A percentile compares a stretch with the other conserved stretches of the same genome.
phyloP scores from a whole-genome alignment of 2,888 invertebrate species.

The Clanis bilineata region DNA sequence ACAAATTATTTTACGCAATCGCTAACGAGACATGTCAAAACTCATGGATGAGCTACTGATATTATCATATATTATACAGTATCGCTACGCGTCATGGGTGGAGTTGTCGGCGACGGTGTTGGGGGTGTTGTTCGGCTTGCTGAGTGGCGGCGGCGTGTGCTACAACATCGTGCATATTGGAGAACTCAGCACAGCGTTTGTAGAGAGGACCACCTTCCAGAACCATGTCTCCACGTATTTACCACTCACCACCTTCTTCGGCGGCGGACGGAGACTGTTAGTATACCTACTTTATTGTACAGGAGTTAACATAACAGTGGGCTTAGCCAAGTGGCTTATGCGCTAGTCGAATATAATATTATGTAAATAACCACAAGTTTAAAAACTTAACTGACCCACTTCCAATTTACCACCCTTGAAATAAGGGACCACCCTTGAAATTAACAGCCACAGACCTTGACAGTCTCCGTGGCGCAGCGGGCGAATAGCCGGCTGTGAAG shows the following conservation, averaged over 20 bases:
- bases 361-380: too few species aligned
- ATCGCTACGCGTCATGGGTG: constrained; percentile 57
- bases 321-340: too few species aligned
- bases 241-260: constrained; percentile 54
- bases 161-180: constrained; percentile 83
- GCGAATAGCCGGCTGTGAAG: too few species aligned
- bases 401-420: too few species aligned
- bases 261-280: constrained; percentile 64
- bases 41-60: too few species aligned
- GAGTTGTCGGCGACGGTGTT: constrained; percentile 52
- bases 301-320: not conserved
- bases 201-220: constrained; percentile 64
- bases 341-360: too few species aligned
- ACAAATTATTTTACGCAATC: too few species aligned
- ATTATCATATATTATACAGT: constrained; percentile 40
- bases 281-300: constrained; percentile 25
- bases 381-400: too few species aligned
- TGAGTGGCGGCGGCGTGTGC: constrained; percentile 71
- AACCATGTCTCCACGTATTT: constrained; percentile 47
- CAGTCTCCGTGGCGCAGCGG: too few species aligned
- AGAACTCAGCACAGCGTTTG: constrained; percentile 82
- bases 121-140: constrained; percentile 51
- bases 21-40: too few species aligned
- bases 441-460: too few species aligned
- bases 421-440: too few species aligned